Evolutionary conservation across 2,888 invertebrate species (phyloP).

Genomic region (Arctia plantaginis): DNA sequence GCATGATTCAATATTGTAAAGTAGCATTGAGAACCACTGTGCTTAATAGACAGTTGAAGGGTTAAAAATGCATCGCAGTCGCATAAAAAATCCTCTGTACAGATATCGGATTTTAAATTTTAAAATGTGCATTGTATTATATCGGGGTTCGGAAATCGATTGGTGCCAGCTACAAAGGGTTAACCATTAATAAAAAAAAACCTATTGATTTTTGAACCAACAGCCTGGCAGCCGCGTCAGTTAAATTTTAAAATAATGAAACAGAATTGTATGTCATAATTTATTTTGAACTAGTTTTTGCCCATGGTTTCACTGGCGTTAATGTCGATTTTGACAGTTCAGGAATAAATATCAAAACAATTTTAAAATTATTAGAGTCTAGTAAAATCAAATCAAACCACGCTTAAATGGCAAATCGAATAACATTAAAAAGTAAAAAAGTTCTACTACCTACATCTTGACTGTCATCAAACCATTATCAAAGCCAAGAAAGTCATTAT

Average conservation of each 20-base stretch:
- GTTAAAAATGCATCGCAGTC: conserved; percentile 86
- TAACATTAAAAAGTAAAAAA: too few relatives aligned
- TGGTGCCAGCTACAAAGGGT: conserved; percentile 82
- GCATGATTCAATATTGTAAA: background rate
- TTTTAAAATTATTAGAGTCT: too few relatives aligned
- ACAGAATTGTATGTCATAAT: conserved; percentile 48
- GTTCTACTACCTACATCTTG: too few relatives aligned
- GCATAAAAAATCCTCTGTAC: conserved; percentile 79
- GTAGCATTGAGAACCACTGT: conserved; percentile 65
- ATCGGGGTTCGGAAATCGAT: conserved; percentile 84
- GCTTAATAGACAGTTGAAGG: conserved; percentile 77
- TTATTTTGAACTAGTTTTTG: conserved; percentile 22
- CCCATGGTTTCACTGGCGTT: background rate
- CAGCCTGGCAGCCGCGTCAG: conserved; percentile 73
- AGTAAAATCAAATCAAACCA: too few relatives aligned
- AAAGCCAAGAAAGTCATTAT: too few relatives aligned
- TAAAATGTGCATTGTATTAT: conserved; percentile 86
- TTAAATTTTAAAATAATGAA: conserved; percentile 57
- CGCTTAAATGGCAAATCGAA: too few relatives aligned
- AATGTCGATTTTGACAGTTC: background rate
- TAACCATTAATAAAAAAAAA: conserved; percentile 83
- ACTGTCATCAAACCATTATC: too few relatives aligned
- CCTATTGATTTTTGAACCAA: conserved; percentile 76
- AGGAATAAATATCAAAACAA: too few relatives aligned
- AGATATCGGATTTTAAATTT: conserved; percentile 87